Base-by-base conservation (phyloP, 2,113 vertebrate genomes). In the Mugil cephalus region DNA sequence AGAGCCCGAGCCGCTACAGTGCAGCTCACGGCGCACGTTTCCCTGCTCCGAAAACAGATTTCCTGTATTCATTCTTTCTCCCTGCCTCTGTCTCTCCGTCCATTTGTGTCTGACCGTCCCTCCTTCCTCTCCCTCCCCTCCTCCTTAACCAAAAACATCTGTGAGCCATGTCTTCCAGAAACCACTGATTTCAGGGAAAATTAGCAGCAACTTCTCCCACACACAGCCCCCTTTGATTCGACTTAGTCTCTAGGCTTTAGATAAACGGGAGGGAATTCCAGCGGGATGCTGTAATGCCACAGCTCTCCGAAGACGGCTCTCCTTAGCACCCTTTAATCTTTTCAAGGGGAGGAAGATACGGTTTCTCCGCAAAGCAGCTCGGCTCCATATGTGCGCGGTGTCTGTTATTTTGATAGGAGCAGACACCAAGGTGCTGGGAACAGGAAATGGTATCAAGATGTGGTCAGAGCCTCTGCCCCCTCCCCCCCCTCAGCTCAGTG, bases 151-250 rank as follows among this genome's bases (percentile, higher is more conserved):
- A 76, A 82, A 94, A 93, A 87, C 94, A 95, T 94, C 82, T 96
- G 93, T 91, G 93, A 83, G 86, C 87, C 88, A 35, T 61, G 85
- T 92, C 84, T 88, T 88, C 60, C 91, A 87, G 72, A 90, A 88
- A 92, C 88, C 88, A 77, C 86, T 89, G 93, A 92, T 92, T 95
- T 94, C 79, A 91, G 92, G 93, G 92, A 89, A 95, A 95, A 95
- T 92, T 94, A 93, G 91, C 91, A 79, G 89, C 74, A 91, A 79
- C 87, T 91, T 92, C 90, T 91, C 70, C 81, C 89, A 4, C 19
- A 77, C 81, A 90, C 78, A 77, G 83, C 62, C 50, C 6, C 83
- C 89, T 95, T 95, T 93, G 90, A 91, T 92, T 93, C 91, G 84
- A 82, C 74, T 83, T 88, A 69, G 89, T 90, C 82, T 90, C 60